A percentile compares a stretch with the other conserved stretches of the same genome.
These are phyloP conservation scores for Clitarchus hookeri DNA, from an alignment of 2,888 invertebrate genomes.

Conservation along the genomic window DNA sequence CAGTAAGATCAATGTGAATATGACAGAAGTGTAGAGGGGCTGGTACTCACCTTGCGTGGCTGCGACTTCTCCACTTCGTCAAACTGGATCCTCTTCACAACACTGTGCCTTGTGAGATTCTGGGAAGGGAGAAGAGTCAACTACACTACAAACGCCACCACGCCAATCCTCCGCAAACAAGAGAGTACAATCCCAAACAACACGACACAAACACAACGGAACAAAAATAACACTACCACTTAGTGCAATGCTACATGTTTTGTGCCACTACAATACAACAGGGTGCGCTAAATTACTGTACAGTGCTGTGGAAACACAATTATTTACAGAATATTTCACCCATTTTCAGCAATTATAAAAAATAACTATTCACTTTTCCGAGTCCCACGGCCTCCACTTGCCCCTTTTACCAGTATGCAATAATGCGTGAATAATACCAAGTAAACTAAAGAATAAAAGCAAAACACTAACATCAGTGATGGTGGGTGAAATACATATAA, in stretches of 20 bases:
- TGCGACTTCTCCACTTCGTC: conserved; percentile 47
- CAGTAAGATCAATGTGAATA: too few relatives aligned
- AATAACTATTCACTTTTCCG: not conserved
- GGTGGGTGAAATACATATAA: not conserved
- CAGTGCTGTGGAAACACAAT: not conserved
- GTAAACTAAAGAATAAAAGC: not conserved
- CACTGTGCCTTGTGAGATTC: conserved; percentile 47
- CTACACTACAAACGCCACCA: conserved; percentile 35
- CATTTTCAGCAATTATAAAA: not conserved
- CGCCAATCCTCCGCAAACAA: conserved; percentile 26
- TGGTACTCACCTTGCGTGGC: conserved; percentile 54
- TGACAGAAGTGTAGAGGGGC: too few relatives aligned
- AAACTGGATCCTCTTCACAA: conserved; percentile 59
- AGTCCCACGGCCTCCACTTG: not conserved
- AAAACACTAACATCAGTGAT: not conserved
- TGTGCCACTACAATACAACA: not conserved
- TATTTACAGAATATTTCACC: conserved; percentile 15
- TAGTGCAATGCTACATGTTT: not conserved
- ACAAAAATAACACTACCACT: not conserved
- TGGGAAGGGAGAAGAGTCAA: conserved; percentile 35
- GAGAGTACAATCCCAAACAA: conserved; percentile 1
- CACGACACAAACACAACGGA: not conserved
- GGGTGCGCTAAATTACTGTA: not conserved
- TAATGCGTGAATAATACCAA: not conserved
- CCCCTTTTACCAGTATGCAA: not conserved